A percentile compares a stretch with the other conserved stretches of the same genome.
Evolutionary conservation across 2,113 vertebrate genomes (phyloP).

Genomic region (Nothocercus julius): DNA sequence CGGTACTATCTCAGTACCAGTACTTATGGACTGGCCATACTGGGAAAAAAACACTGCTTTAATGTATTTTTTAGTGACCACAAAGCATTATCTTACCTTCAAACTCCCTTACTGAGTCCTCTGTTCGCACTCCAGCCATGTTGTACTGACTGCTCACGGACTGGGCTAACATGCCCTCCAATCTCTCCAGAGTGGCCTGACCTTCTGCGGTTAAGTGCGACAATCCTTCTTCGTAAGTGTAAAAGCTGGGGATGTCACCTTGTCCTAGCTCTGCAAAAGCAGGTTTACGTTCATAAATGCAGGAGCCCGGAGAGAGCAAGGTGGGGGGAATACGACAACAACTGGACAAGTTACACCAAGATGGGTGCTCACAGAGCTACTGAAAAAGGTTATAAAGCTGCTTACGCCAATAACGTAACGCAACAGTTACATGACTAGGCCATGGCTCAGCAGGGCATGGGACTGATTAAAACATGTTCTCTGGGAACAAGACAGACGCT

Average conservation of each 20-base stretch:
- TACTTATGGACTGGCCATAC: accelerated
- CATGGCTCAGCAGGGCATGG: accelerated
- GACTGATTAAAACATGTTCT: neutral
- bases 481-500: neutral
- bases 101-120: constrained; percentile 81
- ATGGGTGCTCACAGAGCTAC: neutral
- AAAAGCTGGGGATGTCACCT: constrained; percentile 89
- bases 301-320: neutral
- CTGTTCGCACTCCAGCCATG: constrained; percentile 95
- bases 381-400: neutral
- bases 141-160: constrained; percentile 90
- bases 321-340: neutral
- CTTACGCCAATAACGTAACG: neutral
- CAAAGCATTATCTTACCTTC: constrained; percentile 81
- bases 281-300: neutral
- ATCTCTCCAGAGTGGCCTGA: constrained; percentile 90
- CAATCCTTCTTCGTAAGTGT: constrained; percentile 95
- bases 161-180: constrained; percentile 94
- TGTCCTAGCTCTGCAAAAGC: constrained; percentile 84
- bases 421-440: neutral
- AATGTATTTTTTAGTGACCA: neutral
- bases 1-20: accelerated
- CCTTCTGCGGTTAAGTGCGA: constrained; percentile 90
- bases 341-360: accelerated
- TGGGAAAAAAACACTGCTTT: neutral